Percentiles rank a stretch among this genome's conserved stretches.
Evolutionary conservation across 2,888 invertebrate species (phyloP).

Genomic region (Noctua janthe): DNA sequence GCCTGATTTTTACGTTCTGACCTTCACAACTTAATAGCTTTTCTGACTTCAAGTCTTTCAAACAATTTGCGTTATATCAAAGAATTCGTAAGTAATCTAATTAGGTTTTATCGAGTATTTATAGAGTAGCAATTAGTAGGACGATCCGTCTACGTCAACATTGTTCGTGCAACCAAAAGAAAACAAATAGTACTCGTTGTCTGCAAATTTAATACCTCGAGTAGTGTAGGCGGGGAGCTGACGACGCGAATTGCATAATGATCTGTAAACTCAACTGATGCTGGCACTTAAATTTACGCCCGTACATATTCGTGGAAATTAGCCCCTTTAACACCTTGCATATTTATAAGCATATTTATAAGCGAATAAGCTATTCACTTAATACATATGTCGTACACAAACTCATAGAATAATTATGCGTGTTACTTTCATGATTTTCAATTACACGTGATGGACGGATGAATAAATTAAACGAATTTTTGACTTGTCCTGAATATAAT

Average conservation of each 20-base stretch:
- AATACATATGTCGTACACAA: neutral
- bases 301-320: neutral
- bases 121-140: constrained; percentile 39
- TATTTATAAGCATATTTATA: too few relatives aligned
- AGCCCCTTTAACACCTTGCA: neutral
- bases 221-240: constrained; percentile 5
- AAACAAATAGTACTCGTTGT: constrained; percentile 35
- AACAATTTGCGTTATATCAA: constrained; percentile 29
- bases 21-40: constrained; percentile 7
- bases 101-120: constrained; percentile 31
- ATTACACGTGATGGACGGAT: neutral
- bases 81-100: constrained; percentile 40
- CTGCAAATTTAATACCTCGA: constrained; percentile 22
- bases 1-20: constrained; percentile 10
- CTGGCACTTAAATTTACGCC: neutral
- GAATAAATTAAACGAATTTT: neutral
- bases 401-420: neutral
- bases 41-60: constrained; percentile 7
- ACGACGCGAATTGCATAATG: constrained; percentile 11
- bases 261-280: constrained; percentile 14
- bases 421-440: neutral
- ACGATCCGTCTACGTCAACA: constrained; percentile 51
- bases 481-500: neutral
- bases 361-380: neutral
- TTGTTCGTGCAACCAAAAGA: constrained; percentile 21